Evolutionary conservation across 1,140 invertebrate genomes (phyloP).

Genomic region (Rhizoglyphus robini): DNA sequence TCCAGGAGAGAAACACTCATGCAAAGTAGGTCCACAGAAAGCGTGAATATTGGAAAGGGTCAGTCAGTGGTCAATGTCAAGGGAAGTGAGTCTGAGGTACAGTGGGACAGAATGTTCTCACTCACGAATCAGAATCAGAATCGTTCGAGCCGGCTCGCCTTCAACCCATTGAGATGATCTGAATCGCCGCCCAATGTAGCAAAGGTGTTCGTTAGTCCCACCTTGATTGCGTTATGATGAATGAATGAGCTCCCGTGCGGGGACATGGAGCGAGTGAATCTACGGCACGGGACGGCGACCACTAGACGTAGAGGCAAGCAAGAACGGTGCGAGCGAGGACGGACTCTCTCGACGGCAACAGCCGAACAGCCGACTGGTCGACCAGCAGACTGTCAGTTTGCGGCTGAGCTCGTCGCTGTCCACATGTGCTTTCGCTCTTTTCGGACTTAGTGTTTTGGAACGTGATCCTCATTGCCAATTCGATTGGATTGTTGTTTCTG

Average conservation of each 20-base stretch:
- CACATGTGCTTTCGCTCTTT: slow-evolving; percentile 2
- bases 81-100: no score
- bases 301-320: background rate
- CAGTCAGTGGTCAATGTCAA: no score
- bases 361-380: background rate
- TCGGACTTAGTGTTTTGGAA: background rate
- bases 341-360: slow-evolving; percentile 1
- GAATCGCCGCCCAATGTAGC: background rate
- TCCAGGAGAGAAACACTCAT: no score
- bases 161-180: background rate
- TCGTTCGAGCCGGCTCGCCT: background rate
- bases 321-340: background rate
- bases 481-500: no score
- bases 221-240: slow-evolving; percentile 10
- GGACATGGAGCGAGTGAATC: background rate
- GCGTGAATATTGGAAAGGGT: no score
- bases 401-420: background rate
- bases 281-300: background rate
- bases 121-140: background rate
- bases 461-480: no score
- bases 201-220: slow-evolving; percentile 14
- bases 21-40: no score
- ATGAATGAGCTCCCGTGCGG: background rate
- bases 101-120: no score
- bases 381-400: background rate